Conservation (phyloP, 1,140 invertebrate genomes). For the Drosophila equinoxialis region DNA sequence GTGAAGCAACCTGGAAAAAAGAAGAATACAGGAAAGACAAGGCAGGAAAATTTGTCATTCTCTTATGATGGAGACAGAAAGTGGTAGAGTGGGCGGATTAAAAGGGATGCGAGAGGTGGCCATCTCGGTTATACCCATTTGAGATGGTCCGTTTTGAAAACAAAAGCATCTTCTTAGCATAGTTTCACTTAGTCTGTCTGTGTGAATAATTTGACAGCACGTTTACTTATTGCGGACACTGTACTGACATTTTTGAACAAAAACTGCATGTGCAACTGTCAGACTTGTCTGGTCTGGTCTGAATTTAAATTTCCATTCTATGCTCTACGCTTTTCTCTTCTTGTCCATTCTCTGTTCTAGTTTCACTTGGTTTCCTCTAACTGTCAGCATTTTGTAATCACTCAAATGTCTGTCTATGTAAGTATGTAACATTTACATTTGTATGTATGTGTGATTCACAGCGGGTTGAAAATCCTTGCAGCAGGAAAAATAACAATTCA, state of each 20-base stretch:
- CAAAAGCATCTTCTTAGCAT: slow-evolving; percentile 41
- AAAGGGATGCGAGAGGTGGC: background rate
- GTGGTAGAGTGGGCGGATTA: background rate
- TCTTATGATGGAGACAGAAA: slow-evolving; percentile 26
- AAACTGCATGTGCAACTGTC: slow-evolving; percentile 36
- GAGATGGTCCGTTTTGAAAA: slow-evolving; percentile 28
- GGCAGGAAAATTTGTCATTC: slow-evolving; percentile 59
- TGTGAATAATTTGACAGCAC: slow-evolving; percentile 70
- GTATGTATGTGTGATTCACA: background rate
- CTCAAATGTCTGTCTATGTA: slow-evolving; percentile 10
- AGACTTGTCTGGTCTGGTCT: slow-evolving; percentile 40
- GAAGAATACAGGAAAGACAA: slow-evolving; percentile 26
- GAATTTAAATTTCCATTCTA: slow-evolving; percentile 32
- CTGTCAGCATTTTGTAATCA: slow-evolving; percentile 38
- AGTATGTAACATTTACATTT: too few species aligned
- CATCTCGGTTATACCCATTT: slow-evolving; percentile 34
- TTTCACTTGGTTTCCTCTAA: background rate
- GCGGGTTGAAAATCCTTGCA: slow-evolving; percentile 19
- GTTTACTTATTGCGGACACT: slow-evolving; percentile 49
- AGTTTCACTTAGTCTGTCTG: slow-evolving; percentile 20
- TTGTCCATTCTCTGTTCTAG: background rate
- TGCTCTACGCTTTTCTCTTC: background rate
- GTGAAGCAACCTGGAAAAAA: slow-evolving; percentile 24
- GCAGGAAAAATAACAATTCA: slow-evolving; percentile 44
- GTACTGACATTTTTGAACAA: slow-evolving; percentile 51